These are phyloP conservation scores for Yponomeuta plumbellus DNA, from an alignment of 2,888 invertebrate species.

Conservation along the genomic window DNA sequence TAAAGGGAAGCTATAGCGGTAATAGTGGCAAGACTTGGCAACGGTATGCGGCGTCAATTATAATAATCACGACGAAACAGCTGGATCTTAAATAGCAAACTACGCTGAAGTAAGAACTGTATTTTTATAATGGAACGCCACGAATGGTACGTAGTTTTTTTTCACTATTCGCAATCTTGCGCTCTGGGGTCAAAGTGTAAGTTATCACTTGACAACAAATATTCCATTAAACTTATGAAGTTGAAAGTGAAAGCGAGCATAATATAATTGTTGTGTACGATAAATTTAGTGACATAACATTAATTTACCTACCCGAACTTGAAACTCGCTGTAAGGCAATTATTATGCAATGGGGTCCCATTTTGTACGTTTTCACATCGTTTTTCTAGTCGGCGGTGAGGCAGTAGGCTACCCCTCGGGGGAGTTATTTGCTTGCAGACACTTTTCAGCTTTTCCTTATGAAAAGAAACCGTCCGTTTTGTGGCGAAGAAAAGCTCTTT, in stretches of 20 bases:
- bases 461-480: constrained; percentile 76
- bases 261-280: neutral
- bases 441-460: constrained; percentile 75
- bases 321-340: constrained; percentile 11
- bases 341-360: constrained; percentile 34
- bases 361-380: constrained; percentile 61
- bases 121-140: constrained; percentile 6
- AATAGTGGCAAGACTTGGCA: constrained; percentile 46
- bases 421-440: constrained; percentile 76
- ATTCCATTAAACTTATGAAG: neutral
- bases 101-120: constrained; percentile 23
- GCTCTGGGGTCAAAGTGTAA: constrained; percentile 7
- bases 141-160: constrained; percentile 15
- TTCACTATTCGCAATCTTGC: constrained; percentile 17
- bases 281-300: neutral
- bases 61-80: constrained; percentile 48
- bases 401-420: constrained; percentile 71
- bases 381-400: constrained; percentile 45
- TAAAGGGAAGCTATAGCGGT: constrained; percentile 13
- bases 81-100: constrained; percentile 35
- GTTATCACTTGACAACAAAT: neutral
- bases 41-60: constrained; percentile 55
- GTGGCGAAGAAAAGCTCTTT: constrained; percentile 74
- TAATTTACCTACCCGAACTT: neutral
- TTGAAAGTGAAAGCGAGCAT: neutral